phyloP scores from a whole-genome alignment of 2,888 invertebrate genomes.

The Corythucha ciliata region DNA sequence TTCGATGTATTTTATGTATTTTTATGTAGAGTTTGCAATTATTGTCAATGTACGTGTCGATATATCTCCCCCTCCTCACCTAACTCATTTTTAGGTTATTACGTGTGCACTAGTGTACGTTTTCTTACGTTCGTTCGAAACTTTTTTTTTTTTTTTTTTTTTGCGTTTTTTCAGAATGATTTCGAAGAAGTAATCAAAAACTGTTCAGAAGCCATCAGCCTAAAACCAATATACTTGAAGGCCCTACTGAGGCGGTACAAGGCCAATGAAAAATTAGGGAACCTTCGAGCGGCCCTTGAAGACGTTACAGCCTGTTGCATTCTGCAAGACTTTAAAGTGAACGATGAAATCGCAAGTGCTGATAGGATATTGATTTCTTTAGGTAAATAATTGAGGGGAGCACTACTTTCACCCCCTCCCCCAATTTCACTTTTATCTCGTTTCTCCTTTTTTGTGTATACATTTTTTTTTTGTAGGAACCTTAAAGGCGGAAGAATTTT shows the following conservation, averaged over 20 bases:
- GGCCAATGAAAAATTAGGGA: constrained; percentile 68
- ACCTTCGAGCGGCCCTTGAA: constrained; percentile 72
- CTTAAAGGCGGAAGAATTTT: constrained; percentile 52
- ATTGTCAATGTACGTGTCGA: not conserved
- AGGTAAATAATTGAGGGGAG: constrained; percentile 43
- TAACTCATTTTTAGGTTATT: too few species aligned
- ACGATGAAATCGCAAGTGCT: constrained; percentile 67
- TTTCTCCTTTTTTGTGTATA: not conserved
- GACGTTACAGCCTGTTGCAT: constrained; percentile 90
- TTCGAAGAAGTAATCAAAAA: constrained; percentile 77
- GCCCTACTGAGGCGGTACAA: constrained; percentile 76
- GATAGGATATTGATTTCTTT: constrained; percentile 80
- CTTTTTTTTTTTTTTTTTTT: not conserved
- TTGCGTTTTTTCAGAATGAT: constrained; percentile 49
- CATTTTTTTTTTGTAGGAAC: constrained; percentile 40
- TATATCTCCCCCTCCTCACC: too few species aligned
- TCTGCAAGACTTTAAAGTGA: constrained; percentile 78
- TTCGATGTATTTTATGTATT: not conserved
- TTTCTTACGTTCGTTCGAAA: too few species aligned
- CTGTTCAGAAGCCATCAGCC: constrained; percentile 72
- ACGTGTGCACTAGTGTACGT: not conserved
- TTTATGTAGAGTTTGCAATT: not conserved
- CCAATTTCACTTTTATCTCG: not conserved
- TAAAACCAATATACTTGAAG: constrained; percentile 79
- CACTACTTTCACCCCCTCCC: constrained; percentile 4